These are phyloP conservation scores for Dinoponera quadriceps DNA, from an alignment of 1,140 invertebrate species.

Conservation along the genomic window DNA sequence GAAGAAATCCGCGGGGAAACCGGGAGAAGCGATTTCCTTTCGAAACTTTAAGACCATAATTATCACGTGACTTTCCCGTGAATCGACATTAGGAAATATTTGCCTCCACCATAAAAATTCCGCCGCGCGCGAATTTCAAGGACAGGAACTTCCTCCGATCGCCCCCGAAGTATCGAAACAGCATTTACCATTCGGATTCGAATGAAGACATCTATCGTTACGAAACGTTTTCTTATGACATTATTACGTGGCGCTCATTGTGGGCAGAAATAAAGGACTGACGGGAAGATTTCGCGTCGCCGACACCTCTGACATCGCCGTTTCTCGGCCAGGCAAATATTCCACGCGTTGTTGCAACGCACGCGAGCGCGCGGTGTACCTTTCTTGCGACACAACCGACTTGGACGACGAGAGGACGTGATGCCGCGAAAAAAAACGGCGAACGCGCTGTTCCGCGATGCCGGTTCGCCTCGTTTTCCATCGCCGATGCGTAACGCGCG, in stretches of 20 bases:
- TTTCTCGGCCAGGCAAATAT: constrained; percentile 26
- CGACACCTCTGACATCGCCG: background rate
- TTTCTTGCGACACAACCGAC: constrained; percentile 22
- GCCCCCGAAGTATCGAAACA: too few relatives aligned
- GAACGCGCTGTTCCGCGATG: constrained; percentile 30
- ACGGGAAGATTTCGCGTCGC: background rate
- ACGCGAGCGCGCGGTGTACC: background rate
- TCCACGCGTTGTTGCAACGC: constrained; percentile 2
- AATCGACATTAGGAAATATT: too few relatives aligned
- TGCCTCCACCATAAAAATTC: too few relatives aligned
- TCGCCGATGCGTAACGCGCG: constrained; percentile 48
- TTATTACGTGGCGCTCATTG: too few relatives aligned
- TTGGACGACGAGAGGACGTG: background rate
- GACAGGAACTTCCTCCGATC: too few relatives aligned
- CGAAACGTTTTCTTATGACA: background rate
- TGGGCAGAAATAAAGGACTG: too few relatives aligned
- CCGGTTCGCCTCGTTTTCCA: constrained; percentile 28
- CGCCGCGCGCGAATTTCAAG: too few relatives aligned
- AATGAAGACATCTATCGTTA: background rate
- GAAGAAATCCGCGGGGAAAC: too few relatives aligned
- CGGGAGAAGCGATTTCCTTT: too few relatives aligned
- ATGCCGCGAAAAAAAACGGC: constrained; percentile 16
- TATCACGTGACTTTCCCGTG: too few relatives aligned
- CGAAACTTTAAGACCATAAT: too few relatives aligned
- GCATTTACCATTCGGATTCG: too few relatives aligned